These are phyloP conservation scores for Acrossocheilus fasciatus DNA, from an alignment of 2,797 vertebrate species.

Conservation along the genomic window DNA sequence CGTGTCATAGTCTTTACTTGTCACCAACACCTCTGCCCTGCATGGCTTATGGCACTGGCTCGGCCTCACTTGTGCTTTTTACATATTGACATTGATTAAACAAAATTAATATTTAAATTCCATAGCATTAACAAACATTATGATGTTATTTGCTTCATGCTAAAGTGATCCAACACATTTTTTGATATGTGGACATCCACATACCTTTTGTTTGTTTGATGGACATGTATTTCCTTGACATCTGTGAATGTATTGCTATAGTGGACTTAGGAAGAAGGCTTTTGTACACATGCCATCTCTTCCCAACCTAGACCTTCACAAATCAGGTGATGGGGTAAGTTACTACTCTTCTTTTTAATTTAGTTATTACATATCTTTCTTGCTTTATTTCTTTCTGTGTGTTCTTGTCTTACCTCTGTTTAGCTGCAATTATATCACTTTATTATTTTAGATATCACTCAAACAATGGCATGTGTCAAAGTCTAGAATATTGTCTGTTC, in stretches of 20 bases:
- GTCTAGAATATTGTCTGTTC: neutral
- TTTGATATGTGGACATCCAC: neutral
- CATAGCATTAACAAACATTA: neutral
- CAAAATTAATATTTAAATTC: neutral
- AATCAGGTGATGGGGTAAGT: slow-evolving; percentile 91
- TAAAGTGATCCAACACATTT: neutral
- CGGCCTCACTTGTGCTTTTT: neutral
- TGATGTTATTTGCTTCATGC: neutral
- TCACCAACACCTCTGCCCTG: neutral
- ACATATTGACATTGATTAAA: neutral
- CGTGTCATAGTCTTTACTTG: neutral
- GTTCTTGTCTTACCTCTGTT: neutral
- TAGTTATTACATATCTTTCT: neutral
- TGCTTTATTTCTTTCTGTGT: neutral
- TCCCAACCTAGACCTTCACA: slow-evolving; percentile 93
- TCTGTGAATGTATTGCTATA: slow-evolving; percentile 93
- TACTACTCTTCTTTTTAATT: neutral
- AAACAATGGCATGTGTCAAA: neutral
- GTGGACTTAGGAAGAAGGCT: slow-evolving; percentile 96
- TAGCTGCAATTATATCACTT: neutral
- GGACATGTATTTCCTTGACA: slow-evolving; percentile 82
- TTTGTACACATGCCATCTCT: slow-evolving; percentile 97
- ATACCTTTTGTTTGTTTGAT: neutral
- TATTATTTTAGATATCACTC: neutral
- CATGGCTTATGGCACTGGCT: neutral